Evolutionary conservation across 1,140 invertebrate species (phyloP), one percentile per base, ranked within the genome.

Genomic region (Pseudomyrmex cubaensis): DNA sequence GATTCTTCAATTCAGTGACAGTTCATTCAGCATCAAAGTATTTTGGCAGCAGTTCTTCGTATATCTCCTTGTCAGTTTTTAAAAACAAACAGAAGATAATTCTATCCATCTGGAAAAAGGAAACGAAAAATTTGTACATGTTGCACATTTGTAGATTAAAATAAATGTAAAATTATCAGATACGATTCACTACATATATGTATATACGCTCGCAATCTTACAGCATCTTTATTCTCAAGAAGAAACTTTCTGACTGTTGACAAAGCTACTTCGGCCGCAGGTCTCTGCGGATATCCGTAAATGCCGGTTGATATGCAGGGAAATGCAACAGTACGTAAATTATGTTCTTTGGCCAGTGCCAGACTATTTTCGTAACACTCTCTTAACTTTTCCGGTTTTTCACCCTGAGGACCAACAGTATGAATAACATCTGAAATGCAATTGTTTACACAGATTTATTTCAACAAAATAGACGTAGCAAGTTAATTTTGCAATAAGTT

Each of bases 241-340:
- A 98, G 93, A 93, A 96, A 97, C 70, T 96, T 94, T 80, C 97
- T 95, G 0, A 97, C 95, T 17, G 96, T 96, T 13, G 93, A 92
- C 13, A 97, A 88, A 61, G 97, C 97, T 17, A 98, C 96, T 90
- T 96, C 95, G 7, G 97, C 96, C 0, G 98, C 98, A 54, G 96
- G 91, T 85, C 95, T 95, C 94, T 96, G 96, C 1, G 97, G 97
- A 94, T 98, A 98, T 2, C 97, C 97, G 95, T 98, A 98, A 80
- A 98, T 95, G 13, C 97, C 97, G 69, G 98, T 98, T 0, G 97
- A 97, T 90, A 98, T 97, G 86, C 97, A 98, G 20, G 97, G 97
- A 92, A 98, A 98, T 54, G 97, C 97, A 44, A 98, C 95, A 7
- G 96, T 95, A 82, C 95, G 94, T 1, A 98, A 82, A 2, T 96